These are phyloP conservation scores for Sarcophaga variegata DNA, from an alignment of 2,888 invertebrate species.

Conservation along the genomic window DNA sequence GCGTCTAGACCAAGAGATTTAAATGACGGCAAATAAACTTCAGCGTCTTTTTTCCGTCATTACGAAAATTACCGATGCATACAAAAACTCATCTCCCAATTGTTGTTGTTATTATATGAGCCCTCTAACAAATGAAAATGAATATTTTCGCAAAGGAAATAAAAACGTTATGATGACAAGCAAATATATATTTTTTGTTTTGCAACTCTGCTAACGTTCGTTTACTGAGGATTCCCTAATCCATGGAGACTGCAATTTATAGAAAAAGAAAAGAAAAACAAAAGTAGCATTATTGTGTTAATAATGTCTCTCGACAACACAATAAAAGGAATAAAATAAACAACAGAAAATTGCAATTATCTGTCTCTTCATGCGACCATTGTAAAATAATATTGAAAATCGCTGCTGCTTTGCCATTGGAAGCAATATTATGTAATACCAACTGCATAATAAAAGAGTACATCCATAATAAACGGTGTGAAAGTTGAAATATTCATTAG, in stretches of 20 bases:
- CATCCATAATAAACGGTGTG: too few species aligned
- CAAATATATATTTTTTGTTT: not conserved
- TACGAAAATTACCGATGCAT: slow-evolving; percentile 14
- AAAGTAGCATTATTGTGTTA: slow-evolving; percentile 47
- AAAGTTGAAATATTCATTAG: not conserved
- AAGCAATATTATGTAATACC: slow-evolving; percentile 39
- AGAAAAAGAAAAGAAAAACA: not conserved
- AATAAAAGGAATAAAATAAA: slow-evolving; percentile 6
- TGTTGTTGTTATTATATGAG: too few species aligned
- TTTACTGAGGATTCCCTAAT: slow-evolving; percentile 28
- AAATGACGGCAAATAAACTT: slow-evolving; percentile 12
- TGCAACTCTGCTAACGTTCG: not conserved
- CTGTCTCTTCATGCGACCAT: too few species aligned
- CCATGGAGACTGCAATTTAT: slow-evolving; percentile 13
- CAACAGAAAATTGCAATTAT: not conserved
- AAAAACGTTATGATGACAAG: not conserved
- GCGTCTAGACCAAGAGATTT: not conserved
- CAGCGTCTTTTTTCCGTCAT: slow-evolving; percentile 10
- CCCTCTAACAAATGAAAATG: slow-evolving; percentile 5
- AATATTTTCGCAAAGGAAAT: not conserved
- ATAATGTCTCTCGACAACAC: slow-evolving; percentile 21
- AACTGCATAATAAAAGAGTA: slow-evolving; percentile 37
- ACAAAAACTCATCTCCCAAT: not conserved
- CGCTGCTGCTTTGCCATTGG: slow-evolving; percentile 2
- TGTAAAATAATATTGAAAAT: slow-evolving; percentile 50